A percentile compares a stretch with the other conserved stretches of the same genome.
These are phyloP conservation scores for Polyommatus iphigenia DNA, from an alignment of 2,888 invertebrate species.

Conservation along the genomic window DNA sequence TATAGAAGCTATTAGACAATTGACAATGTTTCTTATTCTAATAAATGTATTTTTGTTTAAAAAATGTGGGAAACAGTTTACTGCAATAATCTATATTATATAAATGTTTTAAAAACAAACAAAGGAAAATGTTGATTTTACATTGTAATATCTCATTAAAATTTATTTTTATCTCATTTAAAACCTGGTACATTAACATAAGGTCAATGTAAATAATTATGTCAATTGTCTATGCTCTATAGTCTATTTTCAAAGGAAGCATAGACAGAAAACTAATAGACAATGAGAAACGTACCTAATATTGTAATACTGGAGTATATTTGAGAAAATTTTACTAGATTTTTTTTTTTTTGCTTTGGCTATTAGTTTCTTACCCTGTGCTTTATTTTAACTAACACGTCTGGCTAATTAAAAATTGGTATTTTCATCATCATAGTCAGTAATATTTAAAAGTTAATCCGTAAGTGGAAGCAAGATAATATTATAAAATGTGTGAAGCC, in stretches of 20 bases:
- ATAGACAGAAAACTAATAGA: conserved; percentile 6
- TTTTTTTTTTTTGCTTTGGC: neutral
- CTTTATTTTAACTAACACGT: neutral
- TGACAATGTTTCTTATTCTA: neutral
- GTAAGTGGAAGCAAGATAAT: too few relatives aligned
- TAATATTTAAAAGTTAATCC: neutral
- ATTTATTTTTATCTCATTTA: neutral
- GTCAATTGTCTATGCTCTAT: conserved; percentile 2
- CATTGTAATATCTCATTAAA: neutral
- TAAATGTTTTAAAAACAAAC: too few relatives aligned
- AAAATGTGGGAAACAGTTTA: too few relatives aligned
- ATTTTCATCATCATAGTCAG: neutral
- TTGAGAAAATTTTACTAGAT: neutral
- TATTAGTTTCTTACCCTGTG: neutral
- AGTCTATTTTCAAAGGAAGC: neutral
- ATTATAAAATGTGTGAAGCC: neutral
- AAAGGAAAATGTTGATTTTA: neutral
- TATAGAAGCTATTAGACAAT: neutral
- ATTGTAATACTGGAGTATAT: neutral
- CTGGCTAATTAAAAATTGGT: neutral
- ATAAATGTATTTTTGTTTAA: neutral
- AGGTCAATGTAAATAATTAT: neutral
- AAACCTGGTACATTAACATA: neutral
- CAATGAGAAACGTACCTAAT: neutral
- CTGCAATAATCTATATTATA: too few relatives aligned